A percentile compares a stretch with the other conserved stretches of the same genome.
These are phyloP conservation scores for Poecilia velifera DNA, from an alignment of 2,797 vertebrate genomes.

Conservation along the genomic window DNA sequence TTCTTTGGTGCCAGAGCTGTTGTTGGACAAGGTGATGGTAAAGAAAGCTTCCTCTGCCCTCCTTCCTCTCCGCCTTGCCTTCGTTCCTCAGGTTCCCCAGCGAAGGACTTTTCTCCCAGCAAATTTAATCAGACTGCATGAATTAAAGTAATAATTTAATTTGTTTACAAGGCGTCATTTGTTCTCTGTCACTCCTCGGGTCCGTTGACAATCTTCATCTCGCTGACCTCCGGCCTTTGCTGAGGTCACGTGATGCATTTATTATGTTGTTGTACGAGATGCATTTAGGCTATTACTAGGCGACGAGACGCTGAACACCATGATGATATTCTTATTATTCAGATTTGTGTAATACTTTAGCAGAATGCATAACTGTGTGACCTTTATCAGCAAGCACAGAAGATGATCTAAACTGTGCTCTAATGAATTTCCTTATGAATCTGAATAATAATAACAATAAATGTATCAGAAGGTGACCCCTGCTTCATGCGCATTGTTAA, in stretches of 20 bases:
- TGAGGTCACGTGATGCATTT: slow-evolving; percentile 75
- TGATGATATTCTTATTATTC: slow-evolving; percentile 75
- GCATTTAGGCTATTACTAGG: slow-evolving; percentile 65
- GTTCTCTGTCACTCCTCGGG: slow-evolving; percentile 79
- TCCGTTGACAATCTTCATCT: slow-evolving; percentile 71
- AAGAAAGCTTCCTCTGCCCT: slow-evolving; percentile 42
- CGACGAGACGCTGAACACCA: slow-evolving; percentile 72
- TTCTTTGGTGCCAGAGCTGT: slow-evolving; percentile 58
- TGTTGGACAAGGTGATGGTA: slow-evolving; percentile 43
- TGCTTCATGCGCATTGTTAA: background rate
- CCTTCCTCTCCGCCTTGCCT: slow-evolving; percentile 47
- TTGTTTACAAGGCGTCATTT: slow-evolving; percentile 84
- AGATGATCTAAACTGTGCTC: slow-evolving; percentile 50
- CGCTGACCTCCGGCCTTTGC: slow-evolving; percentile 74
- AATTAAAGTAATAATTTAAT: slow-evolving; percentile 85
- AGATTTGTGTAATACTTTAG: slow-evolving; percentile 58
- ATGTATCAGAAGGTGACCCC: slow-evolving; percentile 5
- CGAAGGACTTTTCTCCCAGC: slow-evolving; percentile 70
- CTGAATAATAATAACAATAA: slow-evolving; percentile 23
- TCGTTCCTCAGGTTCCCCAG: slow-evolving; percentile 50
- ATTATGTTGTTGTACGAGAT: slow-evolving; percentile 68
- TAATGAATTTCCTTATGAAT: slow-evolving; percentile 38
- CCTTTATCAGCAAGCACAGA: slow-evolving; percentile 60
- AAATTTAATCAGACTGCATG: slow-evolving; percentile 84
- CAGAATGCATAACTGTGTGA: slow-evolving; percentile 56